These are phyloP conservation scores for Eumerus sabulonum DNA, from an alignment of 2,888 invertebrate genomes.

Conservation along the genomic window DNA sequence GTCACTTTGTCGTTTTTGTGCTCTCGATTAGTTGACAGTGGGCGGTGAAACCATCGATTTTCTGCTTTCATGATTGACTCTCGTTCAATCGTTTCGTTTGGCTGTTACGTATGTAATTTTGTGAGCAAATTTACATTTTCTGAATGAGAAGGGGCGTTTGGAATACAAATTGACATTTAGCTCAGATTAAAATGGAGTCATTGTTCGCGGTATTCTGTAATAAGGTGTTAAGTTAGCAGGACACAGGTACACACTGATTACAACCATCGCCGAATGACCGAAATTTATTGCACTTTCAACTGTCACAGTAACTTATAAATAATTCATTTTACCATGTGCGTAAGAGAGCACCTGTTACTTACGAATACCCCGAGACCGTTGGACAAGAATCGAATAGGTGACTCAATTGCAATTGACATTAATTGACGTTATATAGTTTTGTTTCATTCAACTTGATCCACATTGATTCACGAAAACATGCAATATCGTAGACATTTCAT, in stretches of 20 bases:
- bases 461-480: no score
- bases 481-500: no score
- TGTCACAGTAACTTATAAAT: slow-evolving; percentile 56
- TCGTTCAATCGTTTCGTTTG: slow-evolving; percentile 38
- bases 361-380: slow-evolving; percentile 26
- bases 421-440: slow-evolving; percentile 57
- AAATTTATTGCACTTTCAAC: slow-evolving; percentile 60
- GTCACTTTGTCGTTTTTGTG: slow-evolving; percentile 17
- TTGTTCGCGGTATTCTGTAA: slow-evolving; percentile 43
- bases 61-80: slow-evolving; percentile 41
- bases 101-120: slow-evolving; percentile 33
- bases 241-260: no score
- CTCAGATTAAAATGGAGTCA: slow-evolving; percentile 25
- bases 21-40: slow-evolving; percentile 2
- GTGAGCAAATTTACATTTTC: slow-evolving; percentile 28
- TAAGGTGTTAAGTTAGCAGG: slow-evolving; percentile 31
- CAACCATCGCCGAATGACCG: slow-evolving; percentile 1
- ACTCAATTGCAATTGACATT: slow-evolving; percentile 61
- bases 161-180: slow-evolving; percentile 19
- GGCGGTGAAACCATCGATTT: slow-evolving; percentile 33
- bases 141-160: slow-evolving; percentile 13
- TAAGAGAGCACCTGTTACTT: slow-evolving; percentile 51
- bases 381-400: slow-evolving; percentile 30
- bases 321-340: slow-evolving; percentile 45
- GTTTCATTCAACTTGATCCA: slow-evolving; percentile 52